These are phyloP conservation scores for Pseudopodoces humilis DNA, from an alignment of 2,113 vertebrate genomes.

Conservation along the genomic window DNA sequence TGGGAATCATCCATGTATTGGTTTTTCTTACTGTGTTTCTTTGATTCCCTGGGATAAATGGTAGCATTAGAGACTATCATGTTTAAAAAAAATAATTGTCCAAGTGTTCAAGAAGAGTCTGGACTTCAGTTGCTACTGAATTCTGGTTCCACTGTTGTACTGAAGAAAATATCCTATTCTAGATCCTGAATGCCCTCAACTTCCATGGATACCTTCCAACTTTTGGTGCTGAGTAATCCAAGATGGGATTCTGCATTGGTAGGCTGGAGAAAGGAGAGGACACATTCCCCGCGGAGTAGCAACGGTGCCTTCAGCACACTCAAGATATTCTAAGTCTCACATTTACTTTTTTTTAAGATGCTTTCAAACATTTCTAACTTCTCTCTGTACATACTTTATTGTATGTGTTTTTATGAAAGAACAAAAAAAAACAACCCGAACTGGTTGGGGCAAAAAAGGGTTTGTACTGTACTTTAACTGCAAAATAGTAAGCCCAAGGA, in stretches of 20 bases:
- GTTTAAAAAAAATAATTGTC: not conserved
- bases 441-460: not conserved
- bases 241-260: not conserved
- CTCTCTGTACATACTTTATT: conserved; percentile 54
- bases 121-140: not conserved
- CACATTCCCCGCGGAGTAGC: conserved; percentile 61
- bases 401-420: conserved; percentile 53
- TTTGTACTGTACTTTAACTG: conserved; percentile 6
- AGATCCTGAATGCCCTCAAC: not conserved
- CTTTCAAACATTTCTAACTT: conserved; percentile 58
- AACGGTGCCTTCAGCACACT: conserved; percentile 36
- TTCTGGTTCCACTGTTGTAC: not conserved
- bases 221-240: not conserved
- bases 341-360: conserved; percentile 44
- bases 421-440: not conserved
- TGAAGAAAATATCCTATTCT: not conserved
- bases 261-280: not conserved
- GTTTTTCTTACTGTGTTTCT: not conserved
- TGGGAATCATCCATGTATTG: not conserved
- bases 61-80: not conserved
- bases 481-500: not conserved
- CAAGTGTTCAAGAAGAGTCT: not conserved
- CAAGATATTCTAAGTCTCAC: conserved; percentile 1
- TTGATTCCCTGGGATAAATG: not conserved
- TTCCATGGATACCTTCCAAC: not conserved